Evolutionary conservation across 2,797 vertebrate species (phyloP), one percentile per base, ranked within the genome.

Genomic region (Chiropotes sagulatus): DNA sequence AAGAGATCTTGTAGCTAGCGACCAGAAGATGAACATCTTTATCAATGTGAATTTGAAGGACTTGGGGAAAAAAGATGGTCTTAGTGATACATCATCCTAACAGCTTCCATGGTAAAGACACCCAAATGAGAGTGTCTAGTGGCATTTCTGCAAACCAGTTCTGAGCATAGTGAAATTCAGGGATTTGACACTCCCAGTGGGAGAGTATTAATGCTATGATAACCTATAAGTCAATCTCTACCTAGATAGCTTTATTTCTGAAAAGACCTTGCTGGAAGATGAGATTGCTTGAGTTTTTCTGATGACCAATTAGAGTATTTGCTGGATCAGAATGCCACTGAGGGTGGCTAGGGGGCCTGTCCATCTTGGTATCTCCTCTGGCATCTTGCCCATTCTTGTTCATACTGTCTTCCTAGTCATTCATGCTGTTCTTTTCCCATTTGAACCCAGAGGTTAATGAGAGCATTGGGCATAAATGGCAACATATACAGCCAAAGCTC

Each of bases 191-290:
- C 97, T 98, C 33, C 96, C 97, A 7, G 98, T 98, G 98, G 57
- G 91, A 98, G 4, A 98, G 97, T 44, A 98, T 97, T 75, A 98
- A 11, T 92, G 97, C 97, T 52, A 97, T 98, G 41, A 78, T 76
- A 87, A 98, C 58, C 81, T 98, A 96, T 85, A 98, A 99, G 73
- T 97, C 90, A 93, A 98, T 97, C 22, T 98, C 98, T 73, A 98
- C 52, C 95, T 98, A 98, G 85, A 98, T 97, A 64, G 98, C 97
- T 98, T 99, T 98, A 95, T 98, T 98, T 97, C 98, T 98, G 97
- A 98, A 98, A 92, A 98, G 97, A 41, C 96, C 97, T 85, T 98
- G 97, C 2, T 97, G 97, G 97, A 98, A 98, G 67, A 98, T 85
- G 24, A 98, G 98, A 85, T 98, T 98, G 6, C 98, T 98, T 1